These are phyloP conservation scores for Podarcis lilfordi DNA, from an alignment of 2,797 vertebrate species.

Conservation along the genomic window DNA sequence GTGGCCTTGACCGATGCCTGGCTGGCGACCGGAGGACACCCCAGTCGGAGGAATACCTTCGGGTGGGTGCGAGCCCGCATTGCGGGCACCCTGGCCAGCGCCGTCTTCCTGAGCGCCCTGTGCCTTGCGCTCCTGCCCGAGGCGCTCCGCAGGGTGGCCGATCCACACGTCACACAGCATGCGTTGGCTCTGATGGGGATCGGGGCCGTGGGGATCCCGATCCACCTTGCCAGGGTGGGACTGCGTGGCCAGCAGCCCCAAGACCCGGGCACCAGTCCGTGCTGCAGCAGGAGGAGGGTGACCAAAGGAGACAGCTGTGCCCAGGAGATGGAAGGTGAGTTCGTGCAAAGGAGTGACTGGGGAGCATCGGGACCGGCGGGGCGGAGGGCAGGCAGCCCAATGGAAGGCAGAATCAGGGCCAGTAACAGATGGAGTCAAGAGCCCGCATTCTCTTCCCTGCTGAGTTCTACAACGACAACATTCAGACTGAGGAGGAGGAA, in stretches of 20 bases:
- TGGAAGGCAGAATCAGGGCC: background rate
- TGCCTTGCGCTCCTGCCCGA: slow-evolving; percentile 1
- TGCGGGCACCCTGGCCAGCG: background rate
- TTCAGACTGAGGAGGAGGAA: too few species aligned
- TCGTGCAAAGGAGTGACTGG: background rate
- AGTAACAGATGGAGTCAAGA: too few species aligned
- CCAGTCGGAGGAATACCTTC: slow-evolving; percentile 4
- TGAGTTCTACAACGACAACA: too few species aligned
- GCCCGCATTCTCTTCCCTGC: too few species aligned
- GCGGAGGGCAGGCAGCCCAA: background rate
- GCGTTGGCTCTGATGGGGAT: background rate
- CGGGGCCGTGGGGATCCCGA: slow-evolving; percentile 9
- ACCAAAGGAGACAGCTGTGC: background rate
- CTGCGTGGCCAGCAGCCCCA: background rate
- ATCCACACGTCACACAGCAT: background rate
- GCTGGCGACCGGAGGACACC: background rate
- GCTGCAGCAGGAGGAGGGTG: background rate
- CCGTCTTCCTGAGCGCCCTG: background rate
- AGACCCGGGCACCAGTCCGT: rapidly evolving
- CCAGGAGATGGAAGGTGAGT: slow-evolving; percentile 38
- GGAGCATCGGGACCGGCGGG: background rate
- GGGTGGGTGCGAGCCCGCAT: slow-evolving; percentile 22
- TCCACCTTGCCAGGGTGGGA: slow-evolving; percentile 11
- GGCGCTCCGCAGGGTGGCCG: background rate
- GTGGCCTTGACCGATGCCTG: background rate